Conservation (phyloP, 2,888 invertebrate species). For the Pristionchus arcanus region DNA sequence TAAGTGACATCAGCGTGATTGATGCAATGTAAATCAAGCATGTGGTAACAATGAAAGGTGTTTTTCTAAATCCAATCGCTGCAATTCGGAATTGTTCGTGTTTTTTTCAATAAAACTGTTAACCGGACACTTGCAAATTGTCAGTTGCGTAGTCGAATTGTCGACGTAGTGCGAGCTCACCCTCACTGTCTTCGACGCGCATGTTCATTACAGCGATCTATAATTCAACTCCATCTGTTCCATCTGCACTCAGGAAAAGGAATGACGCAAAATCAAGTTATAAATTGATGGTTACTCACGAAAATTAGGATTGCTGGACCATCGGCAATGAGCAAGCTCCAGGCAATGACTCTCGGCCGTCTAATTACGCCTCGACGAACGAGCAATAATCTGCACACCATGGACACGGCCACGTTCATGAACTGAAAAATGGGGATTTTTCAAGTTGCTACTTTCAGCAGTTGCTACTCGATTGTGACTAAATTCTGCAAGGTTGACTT, state of each 20-base stretch:
- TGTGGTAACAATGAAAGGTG: not conserved
- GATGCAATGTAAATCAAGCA: not conserved
- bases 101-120: too few species aligned
- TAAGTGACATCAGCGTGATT: not conserved
- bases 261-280: too few species aligned
- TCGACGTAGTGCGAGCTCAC: not conserved
- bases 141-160: not conserved
- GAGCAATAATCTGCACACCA: not conserved
- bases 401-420: not conserved
- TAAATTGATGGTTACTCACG: not conserved
- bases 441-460: too few species aligned
- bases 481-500: too few species aligned
- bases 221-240: too few species aligned
- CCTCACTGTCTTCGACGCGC: not conserved
- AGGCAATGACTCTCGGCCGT: not conserved
- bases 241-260: not conserved
- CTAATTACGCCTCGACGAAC: not conserved
- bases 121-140: not conserved
- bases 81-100: too few species aligned
- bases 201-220: not conserved
- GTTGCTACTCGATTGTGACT: not conserved
- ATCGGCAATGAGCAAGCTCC: not conserved
- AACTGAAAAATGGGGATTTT: not conserved
- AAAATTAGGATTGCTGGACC: not conserved
- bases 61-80: not conserved